Base-by-base conservation (phyloP, 2,797 vertebrate genomes). In the Etheostoma nigrum region DNA sequence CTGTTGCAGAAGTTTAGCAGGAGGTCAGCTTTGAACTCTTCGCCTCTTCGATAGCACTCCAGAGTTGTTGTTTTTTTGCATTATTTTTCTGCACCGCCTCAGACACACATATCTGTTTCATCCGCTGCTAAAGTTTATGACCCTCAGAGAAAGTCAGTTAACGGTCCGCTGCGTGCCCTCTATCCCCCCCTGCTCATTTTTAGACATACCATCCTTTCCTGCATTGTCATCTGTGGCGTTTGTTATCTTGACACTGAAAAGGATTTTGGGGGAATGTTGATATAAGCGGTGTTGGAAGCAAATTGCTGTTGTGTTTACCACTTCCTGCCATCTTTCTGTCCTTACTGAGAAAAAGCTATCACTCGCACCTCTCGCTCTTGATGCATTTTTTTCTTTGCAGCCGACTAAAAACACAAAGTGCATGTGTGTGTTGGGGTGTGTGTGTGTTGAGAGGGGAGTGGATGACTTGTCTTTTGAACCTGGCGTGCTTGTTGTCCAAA, bases 401-500 rank as follows among this genome's bases (percentile, higher is more conserved):
- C 94, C 89, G 92, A 93, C 93, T 94, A 94, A 95, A 96, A 95
- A 95, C 91, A 94, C 94, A 91, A 94, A 94, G 93, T 94, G 95
- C 95, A 93, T 95, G 95, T 96, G 61, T 96, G 96, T 96, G 96
- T 95, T 95, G 95, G 96, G 95, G 95, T 94, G 94, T 94, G 95
- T 95, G 95, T 96, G 95, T 95, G 96, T 95, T 18, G 30, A 63
- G 73, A 76, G 79, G 81, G 69, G 86, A 96, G 95, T 94, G 95
- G 94, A 96, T 97, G 96, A 96, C 97, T 96, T 92, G 89, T 94
- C 96, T 97, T 93, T 97, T 97, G 97, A 98, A 97, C 96, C 96
- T 91, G 91, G 92, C 83, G 90, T 85, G 95, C 96, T 96, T 98
- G 96, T 99, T 97, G 97, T 99, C 96, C 97, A 89, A 96, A 97